Conservation (phyloP, 2,113 vertebrate species). For the Macaca nemestrina region DNA sequence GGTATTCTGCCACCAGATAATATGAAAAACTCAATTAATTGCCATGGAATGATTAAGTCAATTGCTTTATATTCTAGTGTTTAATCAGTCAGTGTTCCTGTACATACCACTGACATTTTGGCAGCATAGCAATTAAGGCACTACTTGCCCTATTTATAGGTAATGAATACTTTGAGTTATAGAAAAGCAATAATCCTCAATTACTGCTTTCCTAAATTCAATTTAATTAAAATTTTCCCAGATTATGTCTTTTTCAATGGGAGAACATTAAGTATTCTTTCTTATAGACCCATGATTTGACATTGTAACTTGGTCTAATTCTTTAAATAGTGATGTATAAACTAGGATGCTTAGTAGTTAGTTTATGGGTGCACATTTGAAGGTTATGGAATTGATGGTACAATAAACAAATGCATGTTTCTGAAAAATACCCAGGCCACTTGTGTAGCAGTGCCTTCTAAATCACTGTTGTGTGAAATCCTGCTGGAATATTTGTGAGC, state of each 20-base stretch:
- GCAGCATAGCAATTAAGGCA: background rate
- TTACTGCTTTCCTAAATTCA: background rate
- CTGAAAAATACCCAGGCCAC: background rate
- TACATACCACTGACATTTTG: background rate
- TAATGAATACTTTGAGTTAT: background rate
- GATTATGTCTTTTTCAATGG: background rate
- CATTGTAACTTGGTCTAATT: background rate
- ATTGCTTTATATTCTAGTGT: background rate
- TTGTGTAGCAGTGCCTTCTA: background rate
- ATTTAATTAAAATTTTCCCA: background rate
- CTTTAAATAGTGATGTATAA: background rate
- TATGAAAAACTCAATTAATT: background rate
- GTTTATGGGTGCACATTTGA: background rate
- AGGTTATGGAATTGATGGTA: background rate
- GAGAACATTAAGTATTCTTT: background rate
- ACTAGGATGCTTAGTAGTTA: background rate
- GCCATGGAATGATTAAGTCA: background rate
- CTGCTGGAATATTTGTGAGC: background rate
- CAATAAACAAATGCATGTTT: background rate
- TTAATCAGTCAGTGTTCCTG: background rate
- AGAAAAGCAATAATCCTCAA: background rate
- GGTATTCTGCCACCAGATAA: background rate
- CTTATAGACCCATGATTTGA: background rate
- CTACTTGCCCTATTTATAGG: background rate
- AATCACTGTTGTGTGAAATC: background rate